Percentiles rank a stretch among this genome's conserved stretches.
Conservation (phyloP, 2,888 invertebrate species). For the Drosophila pseudotalamancana region DNA sequence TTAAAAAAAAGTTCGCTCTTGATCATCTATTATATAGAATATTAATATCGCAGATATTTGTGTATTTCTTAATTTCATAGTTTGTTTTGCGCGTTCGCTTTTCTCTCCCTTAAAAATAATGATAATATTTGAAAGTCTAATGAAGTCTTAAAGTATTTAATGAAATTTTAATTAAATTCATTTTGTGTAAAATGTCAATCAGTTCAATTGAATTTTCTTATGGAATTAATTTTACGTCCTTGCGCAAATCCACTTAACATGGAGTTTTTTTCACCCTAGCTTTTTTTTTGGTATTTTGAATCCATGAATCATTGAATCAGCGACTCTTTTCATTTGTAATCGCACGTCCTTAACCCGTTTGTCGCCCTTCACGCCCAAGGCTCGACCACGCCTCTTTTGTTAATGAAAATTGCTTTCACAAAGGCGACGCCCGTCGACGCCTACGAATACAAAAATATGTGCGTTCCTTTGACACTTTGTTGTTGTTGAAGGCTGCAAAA, state of each 20-base stretch:
- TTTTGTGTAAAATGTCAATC: constrained; percentile 7
- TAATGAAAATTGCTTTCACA: constrained; percentile 72
- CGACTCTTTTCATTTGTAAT: constrained; percentile 49
- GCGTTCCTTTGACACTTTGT: constrained; percentile 59
- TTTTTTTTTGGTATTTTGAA: constrained; percentile 8
- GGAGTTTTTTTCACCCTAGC: constrained; percentile 1
- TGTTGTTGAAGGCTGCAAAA: constrained; percentile 36
- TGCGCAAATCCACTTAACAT: constrained; percentile 27
- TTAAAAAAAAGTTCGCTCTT: too few species aligned
- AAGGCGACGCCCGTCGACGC: constrained; percentile 62
- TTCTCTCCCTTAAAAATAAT: too few species aligned
- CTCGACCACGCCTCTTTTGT: constrained; percentile 49
- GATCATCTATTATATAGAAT: too few species aligned
- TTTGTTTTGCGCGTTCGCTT: too few species aligned
- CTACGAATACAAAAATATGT: constrained; percentile 71
- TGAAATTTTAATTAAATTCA: not conserved
- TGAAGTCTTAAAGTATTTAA: too few species aligned
- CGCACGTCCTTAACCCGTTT: constrained; percentile 57
- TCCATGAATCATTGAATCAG: constrained; percentile 36
- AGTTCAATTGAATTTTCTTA: constrained; percentile 47
- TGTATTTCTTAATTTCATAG: too few species aligned
- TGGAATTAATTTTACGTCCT: constrained; percentile 27
- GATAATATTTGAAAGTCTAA: too few species aligned
- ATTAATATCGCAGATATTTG: too few species aligned
- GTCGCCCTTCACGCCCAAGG: constrained; percentile 37